A percentile compares a stretch with the other conserved stretches of the same genome.
phyloP scores from a whole-genome alignment of 2,888 invertebrate genomes.

The Hypomecis punctinalis region DNA sequence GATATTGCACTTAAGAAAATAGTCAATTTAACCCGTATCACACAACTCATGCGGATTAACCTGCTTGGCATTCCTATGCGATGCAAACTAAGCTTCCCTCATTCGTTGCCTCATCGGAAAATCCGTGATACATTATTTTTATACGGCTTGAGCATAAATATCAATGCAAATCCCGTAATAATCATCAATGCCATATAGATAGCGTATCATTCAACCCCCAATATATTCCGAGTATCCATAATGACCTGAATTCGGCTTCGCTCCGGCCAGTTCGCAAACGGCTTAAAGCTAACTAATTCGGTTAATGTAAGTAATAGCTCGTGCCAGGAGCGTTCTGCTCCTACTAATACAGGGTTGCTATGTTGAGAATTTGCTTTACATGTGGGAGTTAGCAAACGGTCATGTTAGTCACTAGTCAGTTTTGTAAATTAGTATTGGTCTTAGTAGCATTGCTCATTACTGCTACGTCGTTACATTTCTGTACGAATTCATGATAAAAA shows the following conservation, averaged over 20 bases:
- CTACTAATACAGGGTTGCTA: constrained; percentile 52
- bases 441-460: no score
- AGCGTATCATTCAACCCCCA: constrained; percentile 18
- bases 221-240: constrained; percentile 69
- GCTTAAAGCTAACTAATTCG: constrained; percentile 81
- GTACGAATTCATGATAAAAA: no score
- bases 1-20: no score
- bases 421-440: no score
- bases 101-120: no score
- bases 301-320: constrained; percentile 83
- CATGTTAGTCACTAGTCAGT: background rate
- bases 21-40: no score
- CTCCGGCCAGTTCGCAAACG: constrained; percentile 62
- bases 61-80: no score
- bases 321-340: constrained; percentile 78
- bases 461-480: no score
- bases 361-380: background rate
- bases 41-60: no score
- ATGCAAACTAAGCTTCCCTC: no score
- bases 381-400: background rate
- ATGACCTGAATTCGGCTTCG: constrained; percentile 59
- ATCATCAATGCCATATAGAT: constrained; percentile 3
- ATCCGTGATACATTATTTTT: no score
- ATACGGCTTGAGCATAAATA: no score
- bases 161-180: background rate